A percentile compares a stretch with the other conserved stretches of the same genome.
Conservation (phyloP, 2,888 invertebrate species). For the Gordius sp. region DNA sequence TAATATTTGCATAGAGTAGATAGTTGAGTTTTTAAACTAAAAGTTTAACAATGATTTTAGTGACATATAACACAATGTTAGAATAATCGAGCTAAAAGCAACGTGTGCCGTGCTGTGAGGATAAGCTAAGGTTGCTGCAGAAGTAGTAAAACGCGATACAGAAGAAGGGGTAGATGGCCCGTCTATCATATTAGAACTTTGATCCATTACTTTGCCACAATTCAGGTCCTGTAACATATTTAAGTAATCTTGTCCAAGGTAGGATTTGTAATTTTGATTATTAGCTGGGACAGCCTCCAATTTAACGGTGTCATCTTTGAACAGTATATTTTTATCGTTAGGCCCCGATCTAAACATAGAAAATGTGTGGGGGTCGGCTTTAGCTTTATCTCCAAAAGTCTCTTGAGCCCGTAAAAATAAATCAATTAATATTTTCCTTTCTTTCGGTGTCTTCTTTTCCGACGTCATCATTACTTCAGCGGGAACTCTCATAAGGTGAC, state of each 20-base stretch:
- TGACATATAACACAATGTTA: too few relatives aligned
- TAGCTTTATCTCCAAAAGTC: not conserved
- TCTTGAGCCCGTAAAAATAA: slow-evolving; percentile 9
- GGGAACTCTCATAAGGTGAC: slow-evolving; percentile 1
- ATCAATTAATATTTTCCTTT: not conserved
- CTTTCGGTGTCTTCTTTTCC: not conserved
- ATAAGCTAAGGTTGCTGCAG: too few relatives aligned
- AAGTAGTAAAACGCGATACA: not conserved
- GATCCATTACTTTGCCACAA: slow-evolving; percentile 5
- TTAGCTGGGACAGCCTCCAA: not conserved
- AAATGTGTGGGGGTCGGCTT: slow-evolving; percentile 45
- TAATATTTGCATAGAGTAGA: too few relatives aligned
- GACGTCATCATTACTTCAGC: slow-evolving; percentile 6
- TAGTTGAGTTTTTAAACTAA: too few relatives aligned
- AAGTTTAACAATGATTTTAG: too few relatives aligned
- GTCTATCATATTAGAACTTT: not conserved
- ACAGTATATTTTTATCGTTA: not conserved
- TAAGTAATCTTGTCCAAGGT: not conserved
- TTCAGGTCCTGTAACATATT: not conserved
- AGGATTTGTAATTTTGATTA: not conserved
- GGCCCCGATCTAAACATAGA: slow-evolving; percentile 34
- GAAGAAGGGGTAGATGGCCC: not conserved
- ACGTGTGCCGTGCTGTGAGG: too few relatives aligned
- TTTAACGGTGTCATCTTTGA: not conserved
- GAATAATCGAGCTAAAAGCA: too few relatives aligned